These are phyloP conservation scores for Anodontia alba DNA, from an alignment of 2,888 invertebrate species.

Conservation along the genomic window DNA sequence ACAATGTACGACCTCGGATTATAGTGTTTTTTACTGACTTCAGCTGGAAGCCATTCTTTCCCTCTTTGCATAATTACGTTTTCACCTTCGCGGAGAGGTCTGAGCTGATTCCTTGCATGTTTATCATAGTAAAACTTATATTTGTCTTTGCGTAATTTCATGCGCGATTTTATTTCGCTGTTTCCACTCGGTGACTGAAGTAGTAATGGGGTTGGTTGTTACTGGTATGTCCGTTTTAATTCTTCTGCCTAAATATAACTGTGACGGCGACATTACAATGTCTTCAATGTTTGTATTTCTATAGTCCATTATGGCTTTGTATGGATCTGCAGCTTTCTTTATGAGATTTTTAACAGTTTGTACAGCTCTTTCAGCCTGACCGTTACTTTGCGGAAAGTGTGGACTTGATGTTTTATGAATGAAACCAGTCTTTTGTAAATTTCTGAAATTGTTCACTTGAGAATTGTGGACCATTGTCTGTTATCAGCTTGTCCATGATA, in stretches of 20 bases:
- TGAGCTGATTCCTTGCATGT: neutral
- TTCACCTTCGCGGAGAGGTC: neutral
- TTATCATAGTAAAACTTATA: neutral
- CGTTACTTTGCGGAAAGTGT: too few relatives aligned
- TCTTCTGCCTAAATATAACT: neutral
- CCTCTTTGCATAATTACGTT: neutral
- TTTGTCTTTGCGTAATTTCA: neutral
- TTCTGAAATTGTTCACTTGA: too few relatives aligned
- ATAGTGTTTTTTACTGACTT: neutral
- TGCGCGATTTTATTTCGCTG: neutral
- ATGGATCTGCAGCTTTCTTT: too few relatives aligned
- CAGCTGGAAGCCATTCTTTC: neutral
- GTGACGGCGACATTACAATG: neutral
- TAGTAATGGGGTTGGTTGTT: neutral
- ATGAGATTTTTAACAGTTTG: too few relatives aligned
- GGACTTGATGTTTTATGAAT: too few relatives aligned
- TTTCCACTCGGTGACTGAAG: neutral
- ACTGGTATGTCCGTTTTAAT: neutral
- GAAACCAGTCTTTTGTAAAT: too few relatives aligned
- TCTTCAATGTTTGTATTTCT: neutral
- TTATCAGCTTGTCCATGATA: too few relatives aligned
- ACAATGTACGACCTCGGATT: neutral
- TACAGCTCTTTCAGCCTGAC: too few relatives aligned
- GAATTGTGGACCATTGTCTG: too few relatives aligned
- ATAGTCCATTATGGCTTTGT: too few relatives aligned